Evolutionary conservation across 2,797 vertebrate genomes (phyloP), one percentile per base, ranked within the genome.

Genomic region (Scarus forsteni): DNA sequence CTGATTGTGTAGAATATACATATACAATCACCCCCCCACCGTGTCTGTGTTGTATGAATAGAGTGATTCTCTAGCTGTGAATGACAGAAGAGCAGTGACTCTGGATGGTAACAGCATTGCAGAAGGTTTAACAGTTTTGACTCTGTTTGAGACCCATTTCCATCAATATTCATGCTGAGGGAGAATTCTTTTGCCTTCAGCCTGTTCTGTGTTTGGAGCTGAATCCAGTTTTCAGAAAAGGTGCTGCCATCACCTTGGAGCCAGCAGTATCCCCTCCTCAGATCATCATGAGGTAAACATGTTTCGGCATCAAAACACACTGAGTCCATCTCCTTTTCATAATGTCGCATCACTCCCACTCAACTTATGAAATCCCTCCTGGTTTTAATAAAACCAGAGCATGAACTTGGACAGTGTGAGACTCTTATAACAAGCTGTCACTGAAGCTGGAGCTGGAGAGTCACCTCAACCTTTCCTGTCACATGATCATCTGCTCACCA

Each of bases 381-480:
- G 49, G 36, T 50, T 76, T 76, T 79, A 70, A 79, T 68, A 50
- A 27, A 61, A 72, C 70, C 77, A 74, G 65, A 60, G 54, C 7
- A 55, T 54, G 67, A 74, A 81, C 69, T 81, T 79, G 83, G 85
- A 78, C 78, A 61, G 63, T 39, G 61, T 65, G 65, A 72, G 68
- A 63, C 80, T 81, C 68, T 14, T 35, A 73, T 92, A 91, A 92
- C 89, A 87, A 89, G 86, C 70, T 58, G 77, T 85, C 85, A 84
- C 83, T 84, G 57, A 78, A 77, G 71, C 55, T 66, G 57, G 78
- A 77, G 71, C 55, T 66, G 63, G 67, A 60, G 77, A 92, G 83
- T 89, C 84, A 88, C 80, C 84, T 84, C 81, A 87, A 88, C 89
- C 89, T 92, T 91, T 86, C 79, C 79, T 83, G 84, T 88, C 75